phyloP scores from a whole-genome alignment of 2,888 invertebrate genomes.

The Andrena flavipes region DNA sequence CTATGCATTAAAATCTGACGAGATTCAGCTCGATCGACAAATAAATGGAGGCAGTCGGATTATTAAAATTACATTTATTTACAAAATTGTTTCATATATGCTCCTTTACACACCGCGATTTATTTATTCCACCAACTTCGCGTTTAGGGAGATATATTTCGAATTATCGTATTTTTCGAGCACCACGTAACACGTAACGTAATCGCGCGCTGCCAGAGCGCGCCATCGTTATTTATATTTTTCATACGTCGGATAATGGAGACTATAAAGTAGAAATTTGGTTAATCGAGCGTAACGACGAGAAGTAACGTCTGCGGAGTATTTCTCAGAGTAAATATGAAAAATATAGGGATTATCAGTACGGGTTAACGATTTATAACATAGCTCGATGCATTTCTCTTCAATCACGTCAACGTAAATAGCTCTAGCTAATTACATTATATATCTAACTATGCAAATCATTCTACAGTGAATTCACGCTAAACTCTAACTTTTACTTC shows the following conservation, averaged over 20 bases:
- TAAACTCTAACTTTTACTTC: not conserved
- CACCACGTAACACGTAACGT: not conserved
- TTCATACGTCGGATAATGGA: not conserved
- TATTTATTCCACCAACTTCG: not conserved
- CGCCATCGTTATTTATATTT: slow-evolving; percentile 2
- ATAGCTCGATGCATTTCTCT: not conserved
- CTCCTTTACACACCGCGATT: not conserved
- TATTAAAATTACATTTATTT: slow-evolving; percentile 25
- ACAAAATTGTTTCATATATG: slow-evolving; percentile 14
- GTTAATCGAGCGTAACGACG: not conserved
- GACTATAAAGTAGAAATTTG: not conserved
- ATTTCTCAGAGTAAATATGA: not conserved
- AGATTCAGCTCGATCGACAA: not conserved
- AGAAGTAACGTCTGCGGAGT: not conserved
- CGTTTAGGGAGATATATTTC: not conserved
- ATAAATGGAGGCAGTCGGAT: not conserved
- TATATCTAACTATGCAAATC: slow-evolving; percentile 1
- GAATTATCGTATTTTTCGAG: not conserved
- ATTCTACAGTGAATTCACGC: not conserved
- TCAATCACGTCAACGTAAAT: not conserved
- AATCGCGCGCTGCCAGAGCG: not conserved
- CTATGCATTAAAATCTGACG: not conserved
- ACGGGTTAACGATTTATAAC: slow-evolving; percentile 4
- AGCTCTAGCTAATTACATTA: not conserved
- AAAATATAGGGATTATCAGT: not conserved